Percentiles rank a stretch among this genome's conserved stretches.
Conservation (phyloP, 2,888 invertebrate genomes). For the Pachliopta kotzebuea region DNA sequence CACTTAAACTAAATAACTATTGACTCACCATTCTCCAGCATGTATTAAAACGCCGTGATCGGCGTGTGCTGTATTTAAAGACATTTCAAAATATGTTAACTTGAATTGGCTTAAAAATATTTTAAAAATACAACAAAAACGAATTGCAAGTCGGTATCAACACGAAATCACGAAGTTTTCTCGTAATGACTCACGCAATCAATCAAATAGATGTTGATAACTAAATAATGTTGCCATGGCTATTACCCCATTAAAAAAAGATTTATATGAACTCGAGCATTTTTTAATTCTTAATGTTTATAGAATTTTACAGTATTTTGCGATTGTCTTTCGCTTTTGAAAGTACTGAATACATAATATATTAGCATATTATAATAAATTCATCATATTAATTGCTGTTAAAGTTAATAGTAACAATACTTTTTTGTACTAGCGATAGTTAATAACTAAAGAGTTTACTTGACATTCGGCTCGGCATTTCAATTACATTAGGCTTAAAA, state of each 20-base stretch:
- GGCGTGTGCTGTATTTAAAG: conserved; percentile 96
- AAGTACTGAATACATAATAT: no score
- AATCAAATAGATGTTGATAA: conserved; percentile 20
- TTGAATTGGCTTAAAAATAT: conserved; percentile 3
- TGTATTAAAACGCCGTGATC: conserved; percentile 97
- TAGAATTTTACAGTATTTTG: no score
- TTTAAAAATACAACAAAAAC: not conserved
- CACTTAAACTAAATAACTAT: not conserved
- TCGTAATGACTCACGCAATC: conserved; percentile 2
- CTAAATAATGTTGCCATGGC: conserved; percentile 29
- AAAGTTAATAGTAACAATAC: no score
- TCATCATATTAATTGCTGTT: no score
- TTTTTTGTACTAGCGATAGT: no score
- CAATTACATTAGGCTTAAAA: no score
- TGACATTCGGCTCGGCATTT: no score
- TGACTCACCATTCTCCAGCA: conserved; percentile 95
- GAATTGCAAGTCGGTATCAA: not conserved
- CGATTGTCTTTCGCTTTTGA: no score
- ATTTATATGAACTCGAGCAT: no score
- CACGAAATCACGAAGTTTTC: conserved; percentile 18
- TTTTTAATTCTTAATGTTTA: no score
- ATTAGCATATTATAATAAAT: no score
- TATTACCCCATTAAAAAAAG: not conserved
- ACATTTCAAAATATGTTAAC: conserved; percentile 81
- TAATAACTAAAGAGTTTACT: no score